Percentiles rank a stretch among this genome's conserved stretches.
Conservation (phyloP, 64 coral and sea anemone genomes). For the Acropora tenuis region DNA sequence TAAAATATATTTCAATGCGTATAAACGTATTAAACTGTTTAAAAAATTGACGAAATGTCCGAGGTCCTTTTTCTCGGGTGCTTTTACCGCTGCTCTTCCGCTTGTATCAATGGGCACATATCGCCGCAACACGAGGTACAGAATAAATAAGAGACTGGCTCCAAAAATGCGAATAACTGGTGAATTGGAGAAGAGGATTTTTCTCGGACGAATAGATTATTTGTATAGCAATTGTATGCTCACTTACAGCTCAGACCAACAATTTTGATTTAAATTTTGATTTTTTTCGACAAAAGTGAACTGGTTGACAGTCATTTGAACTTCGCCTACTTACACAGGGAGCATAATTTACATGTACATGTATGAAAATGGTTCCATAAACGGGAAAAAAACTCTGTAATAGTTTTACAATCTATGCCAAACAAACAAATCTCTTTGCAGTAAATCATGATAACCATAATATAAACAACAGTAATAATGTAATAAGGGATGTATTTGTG, state of each 20-base stretch:
- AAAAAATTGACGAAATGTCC: no score
- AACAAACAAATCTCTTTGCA: neutral
- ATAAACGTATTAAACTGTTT: no score
- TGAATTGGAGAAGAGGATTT: conserved; percentile 12
- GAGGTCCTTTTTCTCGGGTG: no score
- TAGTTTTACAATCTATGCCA: conserved; percentile 3
- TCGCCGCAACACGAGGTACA: no score
- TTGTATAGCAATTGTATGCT: conserved; percentile 3
- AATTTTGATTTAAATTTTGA: conserved; percentile 13
- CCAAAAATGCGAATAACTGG: no score
- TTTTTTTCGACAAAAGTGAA: neutral
- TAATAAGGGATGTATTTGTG: conserved; percentile 17
- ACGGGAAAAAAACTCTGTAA: neutral
- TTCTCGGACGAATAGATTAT: neutral
- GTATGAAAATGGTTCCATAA: conserved; percentile 13
- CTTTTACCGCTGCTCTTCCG: no score
- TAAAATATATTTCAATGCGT: no score
- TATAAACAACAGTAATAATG: conserved; percentile 13
- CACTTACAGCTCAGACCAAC: conserved; percentile 9
- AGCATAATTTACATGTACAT: conserved; percentile 18
- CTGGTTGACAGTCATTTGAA: conserved; percentile 16
- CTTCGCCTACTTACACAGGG: conserved; percentile 2
- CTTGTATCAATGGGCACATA: no score
- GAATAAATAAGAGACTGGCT: no score
- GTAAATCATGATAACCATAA: conserved; percentile 14